These are phyloP conservation scores for Smittia sp. DNA, from an alignment of 2,888 invertebrate species.

Conservation along the genomic window DNA sequence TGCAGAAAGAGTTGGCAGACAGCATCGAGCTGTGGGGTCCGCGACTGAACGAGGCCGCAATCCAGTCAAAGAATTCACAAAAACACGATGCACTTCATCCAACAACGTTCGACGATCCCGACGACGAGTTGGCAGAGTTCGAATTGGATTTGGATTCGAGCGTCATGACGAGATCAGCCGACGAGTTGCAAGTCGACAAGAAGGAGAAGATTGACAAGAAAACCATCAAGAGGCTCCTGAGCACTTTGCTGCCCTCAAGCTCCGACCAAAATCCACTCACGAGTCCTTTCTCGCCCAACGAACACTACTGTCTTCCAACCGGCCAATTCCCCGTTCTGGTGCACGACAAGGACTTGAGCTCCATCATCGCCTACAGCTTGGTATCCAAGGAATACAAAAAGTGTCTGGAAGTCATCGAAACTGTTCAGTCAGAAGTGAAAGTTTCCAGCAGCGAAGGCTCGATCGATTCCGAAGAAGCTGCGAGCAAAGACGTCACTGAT, in stretches of 20 bases:
- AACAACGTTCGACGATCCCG: slow-evolving; percentile 10
- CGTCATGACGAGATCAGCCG: slow-evolving; percentile 20
- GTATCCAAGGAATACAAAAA: slow-evolving; percentile 69
- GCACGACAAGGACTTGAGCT: slow-evolving; percentile 77
- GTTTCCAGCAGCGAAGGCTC: slow-evolving; percentile 36
- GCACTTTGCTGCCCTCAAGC: slow-evolving; percentile 63
- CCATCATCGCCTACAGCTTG: slow-evolving; percentile 80
- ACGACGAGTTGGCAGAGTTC: slow-evolving; percentile 46
- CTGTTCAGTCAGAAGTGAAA: slow-evolving; percentile 42
- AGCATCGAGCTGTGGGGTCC: slow-evolving; percentile 70
- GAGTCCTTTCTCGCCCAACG: slow-evolving; percentile 63
- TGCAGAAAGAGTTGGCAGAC: slow-evolving; percentile 68
- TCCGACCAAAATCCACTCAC: slow-evolving; percentile 53
- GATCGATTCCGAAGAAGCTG: slow-evolving; percentile 43
- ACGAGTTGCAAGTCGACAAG: slow-evolving; percentile 46
- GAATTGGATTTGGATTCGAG: slow-evolving; percentile 52
- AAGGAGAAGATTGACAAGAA: slow-evolving; percentile 57
- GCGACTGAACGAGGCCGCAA: slow-evolving; percentile 53
- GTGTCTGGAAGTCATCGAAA: slow-evolving; percentile 55
- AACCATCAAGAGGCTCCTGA: slow-evolving; percentile 65
- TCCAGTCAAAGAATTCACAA: slow-evolving; percentile 44
- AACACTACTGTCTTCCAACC: slow-evolving; percentile 67
- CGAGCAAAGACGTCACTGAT: slow-evolving; percentile 46
- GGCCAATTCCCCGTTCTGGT: slow-evolving; percentile 68
- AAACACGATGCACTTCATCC: slow-evolving; percentile 46